Evolutionary conservation across 2,888 invertebrate genomes (phyloP), one percentile per base, ranked within the genome.

Genomic region (Drosophila tanythrix): DNA sequence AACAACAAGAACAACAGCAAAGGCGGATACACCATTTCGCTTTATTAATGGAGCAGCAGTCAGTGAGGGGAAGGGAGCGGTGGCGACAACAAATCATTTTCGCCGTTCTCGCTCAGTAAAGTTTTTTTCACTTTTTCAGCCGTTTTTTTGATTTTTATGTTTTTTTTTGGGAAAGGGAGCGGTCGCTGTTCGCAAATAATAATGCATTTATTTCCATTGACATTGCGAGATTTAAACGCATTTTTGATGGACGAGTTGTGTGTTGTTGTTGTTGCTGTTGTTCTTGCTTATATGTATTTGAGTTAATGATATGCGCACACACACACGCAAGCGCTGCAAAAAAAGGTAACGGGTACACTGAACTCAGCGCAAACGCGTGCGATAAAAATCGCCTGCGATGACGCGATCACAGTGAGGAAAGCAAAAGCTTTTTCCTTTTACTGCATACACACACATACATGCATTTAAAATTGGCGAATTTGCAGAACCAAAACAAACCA

Each of bases 341-440:
- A 87, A 88, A 85, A 88, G 89, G 85, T 85, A 86, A 89, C 88
- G 88, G 64, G 85, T 86, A 81, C 89, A 89, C 81, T 86, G 85
- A 86, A 86, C 85, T 82, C 82, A 33, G 53, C 50, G 50, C 65
- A 53, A 65, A 40, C 57, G 58, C 52, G 66, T 70, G 66, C 76
- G 66, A 69, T 68, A 31, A 40, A 75, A 68, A 75, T 60, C 68
- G 69, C 57, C 15, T 60, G 65, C 51, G 60, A 69, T 76, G 65
- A 76, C 57, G 79, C 63, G 77, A 76, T 69, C 65, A 27, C 10
- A 48, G 60, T 46, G 76, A 76, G 81, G 73, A 79, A 79, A 81
- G 72, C 81, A 79, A 81, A 76, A 76, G 77, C 81, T 69, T 52
- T 79, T 76, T 76, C 81, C 77, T 76, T 80, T 66, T 68, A 59